These are phyloP conservation scores for Melieria crassipennis DNA, from an alignment of 2,888 invertebrate species.

Conservation along the genomic window DNA sequence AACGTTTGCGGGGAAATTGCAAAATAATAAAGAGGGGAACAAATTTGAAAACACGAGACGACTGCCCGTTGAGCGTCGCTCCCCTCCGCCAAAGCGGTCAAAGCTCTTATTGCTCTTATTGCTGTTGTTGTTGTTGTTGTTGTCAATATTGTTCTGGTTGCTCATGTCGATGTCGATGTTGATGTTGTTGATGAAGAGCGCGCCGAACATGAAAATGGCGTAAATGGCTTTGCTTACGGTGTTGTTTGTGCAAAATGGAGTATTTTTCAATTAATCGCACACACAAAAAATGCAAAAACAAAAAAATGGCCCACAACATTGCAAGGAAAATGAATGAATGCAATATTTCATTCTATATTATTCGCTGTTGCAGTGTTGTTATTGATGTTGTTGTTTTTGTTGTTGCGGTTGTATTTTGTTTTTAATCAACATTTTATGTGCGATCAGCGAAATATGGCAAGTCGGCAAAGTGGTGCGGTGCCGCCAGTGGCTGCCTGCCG, in stretches of 20 bases:
- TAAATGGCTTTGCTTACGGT: not conserved
- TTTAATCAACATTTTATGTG: too few species aligned
- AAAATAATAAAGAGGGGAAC: too few species aligned
- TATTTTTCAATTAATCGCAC: not conserved
- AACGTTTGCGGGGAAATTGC: too few species aligned
- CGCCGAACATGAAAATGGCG: not conserved
- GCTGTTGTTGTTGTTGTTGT: not conserved
- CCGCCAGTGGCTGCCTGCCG: too few species aligned
- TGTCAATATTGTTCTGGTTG: not conserved
- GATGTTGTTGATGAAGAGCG: not conserved
- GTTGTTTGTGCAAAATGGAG: conserved; percentile 3
- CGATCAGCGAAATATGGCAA: too few species aligned
- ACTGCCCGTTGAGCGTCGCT: not conserved
- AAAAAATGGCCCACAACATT: not conserved
- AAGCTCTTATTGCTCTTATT: not conserved
- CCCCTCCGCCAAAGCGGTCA: not conserved
- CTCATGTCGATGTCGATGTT: not conserved
- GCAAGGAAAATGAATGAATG: not conserved
- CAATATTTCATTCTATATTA: too few species aligned
- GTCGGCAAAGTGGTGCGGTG: too few species aligned
- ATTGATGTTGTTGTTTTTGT: too few species aligned
- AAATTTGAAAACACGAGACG: not conserved
- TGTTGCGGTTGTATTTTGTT: too few species aligned
- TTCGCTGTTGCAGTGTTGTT: too few species aligned
- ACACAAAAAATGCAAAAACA: not conserved